A percentile compares a stretch with the other conserved stretches of the same genome.
phyloP scores from a whole-genome alignment of 1,140 invertebrate species.

The Macrotrachela quadricornifera region DNA sequence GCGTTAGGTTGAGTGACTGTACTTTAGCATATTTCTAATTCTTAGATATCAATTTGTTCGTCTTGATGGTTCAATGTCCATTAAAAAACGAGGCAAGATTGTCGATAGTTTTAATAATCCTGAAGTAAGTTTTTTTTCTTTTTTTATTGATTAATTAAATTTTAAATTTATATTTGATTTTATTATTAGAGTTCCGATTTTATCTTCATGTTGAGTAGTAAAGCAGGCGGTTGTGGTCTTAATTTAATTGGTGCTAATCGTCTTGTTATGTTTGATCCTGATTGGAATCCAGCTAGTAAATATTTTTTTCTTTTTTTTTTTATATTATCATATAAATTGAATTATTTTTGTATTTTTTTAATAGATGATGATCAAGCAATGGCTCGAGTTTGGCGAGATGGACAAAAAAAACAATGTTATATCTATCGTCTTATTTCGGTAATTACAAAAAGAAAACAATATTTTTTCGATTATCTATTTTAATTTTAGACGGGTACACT shows the following conservation, averaged over 20 bases:
- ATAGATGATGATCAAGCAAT: conserved; percentile 88
- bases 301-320: no score
- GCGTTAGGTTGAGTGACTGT: no score
- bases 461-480: no score
- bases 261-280: conserved; percentile 95
- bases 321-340: no score
- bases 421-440: conserved; percentile 30
- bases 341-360: no score
- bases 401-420: conserved; percentile 92
- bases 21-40: no score
- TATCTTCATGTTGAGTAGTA: conserved; percentile 96
- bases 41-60: conserved; percentile 32
- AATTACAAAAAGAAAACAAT: no score
- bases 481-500: conserved; percentile 58
- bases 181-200: conserved; percentile 42
- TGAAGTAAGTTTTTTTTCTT: conserved; percentile 16
- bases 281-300: conserved; percentile 34
- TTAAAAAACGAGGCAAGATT: conserved; percentile 84
- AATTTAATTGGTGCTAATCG: conserved; percentile 79
- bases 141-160: no score
- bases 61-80: conserved; percentile 78
- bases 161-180: no score
- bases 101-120: conserved; percentile 87
- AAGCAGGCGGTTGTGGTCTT: conserved; percentile 84
- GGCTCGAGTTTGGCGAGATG: conserved; percentile 96